Base-by-base conservation (phyloP, 2,113 vertebrate genomes). In the Nestor notabilis region DNA sequence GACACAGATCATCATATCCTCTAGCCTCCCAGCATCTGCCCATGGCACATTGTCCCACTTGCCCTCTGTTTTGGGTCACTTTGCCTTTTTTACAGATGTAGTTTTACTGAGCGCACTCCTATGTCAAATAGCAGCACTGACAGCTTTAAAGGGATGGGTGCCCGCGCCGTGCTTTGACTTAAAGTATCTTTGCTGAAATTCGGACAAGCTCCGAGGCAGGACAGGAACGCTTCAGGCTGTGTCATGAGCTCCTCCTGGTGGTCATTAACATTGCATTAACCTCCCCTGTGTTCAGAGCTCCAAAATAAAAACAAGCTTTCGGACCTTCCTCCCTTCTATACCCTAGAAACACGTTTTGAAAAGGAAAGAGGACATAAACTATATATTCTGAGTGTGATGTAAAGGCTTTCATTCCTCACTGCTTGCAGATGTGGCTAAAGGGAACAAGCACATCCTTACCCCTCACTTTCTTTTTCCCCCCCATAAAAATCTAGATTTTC, bases 171-270 rank as follows among this genome's bases (percentile, higher is more conserved):
- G 58, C 66, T 70, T 17, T 2, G 12, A 31, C n/a, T 6, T 2
- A 2, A 23, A 69, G 46, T 18, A 78, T 11, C 5, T n/a, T 2
- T 0, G 23, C 10, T 20, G 71, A 14, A 27, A 31, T 20, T 13
- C 41, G 2, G 23, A 0, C 13, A 2, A 56, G 47, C 28, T 21
- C 0, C 3, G 61, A 27, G 17, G 70, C 33, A 16, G 35, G 33
- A 18, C 11, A 19, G 7, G 1, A 9, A 4, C 0, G 50, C 75
- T 20, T 46, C 82, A 35, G 76, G 83, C 94, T 92, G 92, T 52
- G 17, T 6, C 83, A 37, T 53, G 95, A 93, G 96, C 96, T 95
- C 97, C 97, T 89, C 95, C 96, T 94, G 61, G 61, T 50, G 97
- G 96, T 7, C 69, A 29, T 5, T 4, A 44, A 13, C 0, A 2